Base-by-base conservation (phyloP, 37 sponge, comb jelly and placozoan species). In the Ianthella basta region DNA sequence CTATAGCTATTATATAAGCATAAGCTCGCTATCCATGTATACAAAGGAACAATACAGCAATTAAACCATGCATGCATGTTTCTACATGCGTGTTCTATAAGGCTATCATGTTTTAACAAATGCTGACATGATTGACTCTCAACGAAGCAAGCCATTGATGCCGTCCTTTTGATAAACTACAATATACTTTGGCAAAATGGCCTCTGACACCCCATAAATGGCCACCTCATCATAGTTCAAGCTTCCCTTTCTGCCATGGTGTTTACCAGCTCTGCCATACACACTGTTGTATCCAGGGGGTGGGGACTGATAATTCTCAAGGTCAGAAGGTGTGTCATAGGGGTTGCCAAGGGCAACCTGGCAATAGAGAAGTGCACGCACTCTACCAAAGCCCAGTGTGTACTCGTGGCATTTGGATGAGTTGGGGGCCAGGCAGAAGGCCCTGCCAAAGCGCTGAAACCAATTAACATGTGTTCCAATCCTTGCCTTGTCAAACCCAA, bases 381-480 rank as follows among this genome's bases (percentile, higher is more conserved):
- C 77, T 21, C 23, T 0, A 33, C 50, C 63, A 59, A 32, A 13
- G 13, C 95, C 91, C 55, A 80, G 78, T 10, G 95, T 91, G 79
- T 94, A 94, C 66, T 94, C 91, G 61, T 94, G 95, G 54, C 95
- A 91, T 55, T 94, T 94, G 8, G 95, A 94, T 18, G 91, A 91
- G 32, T 94, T 86, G 5, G 91, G 91, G 29, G 95, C 95, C 24
- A 94, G 65, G 40, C 91, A 94, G 64, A 91, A 91, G 10, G 91
- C 91, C 20, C 79, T 65, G 59, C 95, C 95, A 86, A 94, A 94
- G 37, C 95, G 80, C 50, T 88, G 82, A 55, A 89, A 94, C 33
- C 56, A 54, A 1, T 77, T 8, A 13, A 90, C 87, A 61, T 90
- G 85, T 50, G 59, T 73, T 0, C 85, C 82, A 21, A 86, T 84